Base-by-base conservation (phyloP, 2,888 invertebrate genomes). In the Torymus tubicola region DNA sequence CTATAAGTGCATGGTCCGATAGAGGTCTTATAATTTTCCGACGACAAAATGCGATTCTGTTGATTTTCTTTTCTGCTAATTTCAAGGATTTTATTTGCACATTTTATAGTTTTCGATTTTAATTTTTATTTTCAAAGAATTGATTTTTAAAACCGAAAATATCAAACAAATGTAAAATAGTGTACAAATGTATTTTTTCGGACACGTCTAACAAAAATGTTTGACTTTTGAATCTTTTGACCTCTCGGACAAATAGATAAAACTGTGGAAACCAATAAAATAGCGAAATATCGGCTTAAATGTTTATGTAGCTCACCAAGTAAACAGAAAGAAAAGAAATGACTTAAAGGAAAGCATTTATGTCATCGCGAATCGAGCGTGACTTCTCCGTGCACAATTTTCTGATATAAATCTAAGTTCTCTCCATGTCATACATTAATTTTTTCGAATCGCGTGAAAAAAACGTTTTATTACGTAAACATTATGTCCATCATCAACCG, bases 261-360 rank as follows among this genome's bases (percentile, higher is more conserved):
- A 60, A 71, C 69, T 57, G 16, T 21, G 42, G 69, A 69, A 71
- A 79, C 8, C 8, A 75, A 63, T 73, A 64, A 58, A 57, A 80
- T 80, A 78, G 71, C 53, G 57, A 71, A 77, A 69, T 78, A 52
- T 70, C 74, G 74, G 74, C 73, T 80, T 82, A 75, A 76, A 57
- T 80, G 58, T 78, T 57, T 78, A 55, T 73, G 73, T 79, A 81
- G 73, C 69, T 79, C 76, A 73, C 52, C 53, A 64, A 70, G 24
- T 75, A 64, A 78, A 60, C 42, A 42, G 70, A 80, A 70, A 50
- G 13, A 73, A 69, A 70, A 72, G 67, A 82, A 81, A 69, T 57
- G 75, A 82, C 80, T 82, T 58, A 68, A 78, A 73, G 64, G 74
- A 76, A 83, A 82, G 85, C 85, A 84, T 85, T 84, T 84, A 84